A percentile compares a stretch with the other conserved stretches of the same genome.
phyloP scores from a whole-genome alignment of 2,797 vertebrate genomes.

The Catharus ustulatus region DNA sequence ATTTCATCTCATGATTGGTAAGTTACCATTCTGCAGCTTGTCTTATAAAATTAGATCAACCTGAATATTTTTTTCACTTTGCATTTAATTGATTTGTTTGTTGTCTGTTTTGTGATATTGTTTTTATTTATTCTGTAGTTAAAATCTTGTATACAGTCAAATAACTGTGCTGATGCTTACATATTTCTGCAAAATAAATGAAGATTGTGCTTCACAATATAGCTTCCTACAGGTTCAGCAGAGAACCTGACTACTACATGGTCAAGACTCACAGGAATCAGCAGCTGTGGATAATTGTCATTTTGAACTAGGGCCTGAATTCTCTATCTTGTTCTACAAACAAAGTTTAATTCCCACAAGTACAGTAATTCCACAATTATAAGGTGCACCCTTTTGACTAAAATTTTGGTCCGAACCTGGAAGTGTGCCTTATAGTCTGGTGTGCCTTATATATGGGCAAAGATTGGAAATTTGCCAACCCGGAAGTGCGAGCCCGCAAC shows the following conservation, averaged over 20 bases:
- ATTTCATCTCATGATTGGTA: slow-evolving; percentile 17
- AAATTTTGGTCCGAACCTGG: too few relatives aligned
- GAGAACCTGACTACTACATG: neutral
- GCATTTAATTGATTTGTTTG: neutral
- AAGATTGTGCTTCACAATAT: neutral
- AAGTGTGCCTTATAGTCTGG: too few relatives aligned
- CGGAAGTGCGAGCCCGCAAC: too few relatives aligned
- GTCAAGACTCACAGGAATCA: neutral
- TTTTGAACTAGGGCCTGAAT: neutral
- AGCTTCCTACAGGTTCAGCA: neutral
- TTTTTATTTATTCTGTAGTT: neutral
- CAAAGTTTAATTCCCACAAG: neutral
- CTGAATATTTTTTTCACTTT: neutral
- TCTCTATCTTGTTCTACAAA: neutral
- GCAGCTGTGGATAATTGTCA: neutral
- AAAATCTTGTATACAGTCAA: neutral
- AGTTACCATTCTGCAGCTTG: neutral
- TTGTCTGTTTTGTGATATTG: neutral
- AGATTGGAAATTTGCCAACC: too few relatives aligned
- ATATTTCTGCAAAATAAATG: neutral
- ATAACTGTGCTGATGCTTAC: neutral
- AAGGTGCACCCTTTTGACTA: too few relatives aligned
- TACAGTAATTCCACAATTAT: too few relatives aligned
- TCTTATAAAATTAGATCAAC: neutral
- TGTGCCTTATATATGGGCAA: too few relatives aligned